Conservation (phyloP, 2,113 vertebrate species). For the Glaucomys volans region DNA sequence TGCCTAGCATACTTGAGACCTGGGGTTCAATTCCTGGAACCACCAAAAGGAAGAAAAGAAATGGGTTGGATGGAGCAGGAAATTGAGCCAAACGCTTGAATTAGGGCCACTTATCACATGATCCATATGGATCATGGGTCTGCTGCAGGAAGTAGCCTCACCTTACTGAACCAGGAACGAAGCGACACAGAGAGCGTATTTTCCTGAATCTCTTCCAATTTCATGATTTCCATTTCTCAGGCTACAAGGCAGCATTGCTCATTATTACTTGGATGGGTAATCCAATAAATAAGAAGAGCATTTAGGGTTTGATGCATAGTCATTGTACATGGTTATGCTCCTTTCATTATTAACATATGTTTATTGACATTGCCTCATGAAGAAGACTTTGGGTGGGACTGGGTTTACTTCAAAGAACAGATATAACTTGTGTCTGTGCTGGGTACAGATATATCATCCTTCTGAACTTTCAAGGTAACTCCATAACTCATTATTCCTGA, state of each 20-base stretch:
- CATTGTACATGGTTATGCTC: not conserved
- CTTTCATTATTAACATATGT: slow-evolving; percentile 26
- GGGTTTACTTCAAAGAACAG: slow-evolving; percentile 7
- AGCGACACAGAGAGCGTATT: not conserved
- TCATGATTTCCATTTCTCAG: slow-evolving; percentile 16
- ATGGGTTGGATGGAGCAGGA: not conserved
- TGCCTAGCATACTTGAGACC: too few relatives aligned
- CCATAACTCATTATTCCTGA: not conserved
- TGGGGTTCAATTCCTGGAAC: too few relatives aligned
- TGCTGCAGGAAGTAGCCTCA: not conserved
- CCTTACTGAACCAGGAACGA: not conserved
- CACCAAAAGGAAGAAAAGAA: too few relatives aligned
- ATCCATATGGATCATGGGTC: not conserved
- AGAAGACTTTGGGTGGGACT: slow-evolving; percentile 1
- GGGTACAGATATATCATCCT: not conserved
- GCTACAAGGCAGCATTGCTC: not conserved
- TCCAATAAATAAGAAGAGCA: not conserved
- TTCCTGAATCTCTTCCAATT: slow-evolving; percentile 15
- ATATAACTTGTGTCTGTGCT: not conserved
- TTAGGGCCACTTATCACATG: not conserved
- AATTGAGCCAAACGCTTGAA: not conserved
- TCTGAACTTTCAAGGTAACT: not conserved
- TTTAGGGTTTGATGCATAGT: not conserved
- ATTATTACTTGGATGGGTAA: not conserved
- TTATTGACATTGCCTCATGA: not conserved